These are phyloP conservation scores for Rhopalosiphum nymphaeae DNA, from an alignment of 2,888 invertebrate genomes.

Conservation along the genomic window DNA sequence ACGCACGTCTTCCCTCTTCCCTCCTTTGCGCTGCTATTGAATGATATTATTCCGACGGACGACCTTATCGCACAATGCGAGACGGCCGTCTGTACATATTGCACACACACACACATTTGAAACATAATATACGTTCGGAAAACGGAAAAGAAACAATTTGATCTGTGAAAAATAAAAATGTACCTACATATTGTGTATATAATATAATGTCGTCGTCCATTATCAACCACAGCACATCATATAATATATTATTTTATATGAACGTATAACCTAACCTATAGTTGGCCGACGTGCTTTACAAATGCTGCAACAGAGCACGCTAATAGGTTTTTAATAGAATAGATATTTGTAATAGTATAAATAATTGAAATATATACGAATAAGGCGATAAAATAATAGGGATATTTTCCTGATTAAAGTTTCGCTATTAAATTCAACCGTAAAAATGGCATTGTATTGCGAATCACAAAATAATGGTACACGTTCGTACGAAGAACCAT, in stretches of 20 bases:
- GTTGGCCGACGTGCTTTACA: not conserved
- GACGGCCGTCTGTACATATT: not conserved
- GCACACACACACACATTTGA: not conserved
- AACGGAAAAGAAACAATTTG: not conserved
- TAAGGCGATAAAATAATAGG: not conserved
- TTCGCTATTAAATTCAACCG: not conserved
- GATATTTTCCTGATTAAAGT: not conserved
- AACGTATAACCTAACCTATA: not conserved
- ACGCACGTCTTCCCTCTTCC: not conserved
- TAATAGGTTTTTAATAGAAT: conserved; percentile 6
- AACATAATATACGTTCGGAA: not conserved
- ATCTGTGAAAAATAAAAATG: not conserved
- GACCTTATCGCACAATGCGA: not conserved
- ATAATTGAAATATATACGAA: not conserved
- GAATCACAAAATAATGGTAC: not conserved
- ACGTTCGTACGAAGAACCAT: not conserved
- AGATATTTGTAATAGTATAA: not conserved
- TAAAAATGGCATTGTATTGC: not conserved
- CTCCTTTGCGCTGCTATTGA: not conserved
- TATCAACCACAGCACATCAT: not conserved
- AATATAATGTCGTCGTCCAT: not conserved
- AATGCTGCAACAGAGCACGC: not conserved
- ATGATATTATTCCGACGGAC: not conserved
- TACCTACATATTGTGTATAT: not conserved
- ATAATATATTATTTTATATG: not conserved